Conservation (phyloP, 2,888 invertebrate species). For the Drosophila formosana region DNA sequence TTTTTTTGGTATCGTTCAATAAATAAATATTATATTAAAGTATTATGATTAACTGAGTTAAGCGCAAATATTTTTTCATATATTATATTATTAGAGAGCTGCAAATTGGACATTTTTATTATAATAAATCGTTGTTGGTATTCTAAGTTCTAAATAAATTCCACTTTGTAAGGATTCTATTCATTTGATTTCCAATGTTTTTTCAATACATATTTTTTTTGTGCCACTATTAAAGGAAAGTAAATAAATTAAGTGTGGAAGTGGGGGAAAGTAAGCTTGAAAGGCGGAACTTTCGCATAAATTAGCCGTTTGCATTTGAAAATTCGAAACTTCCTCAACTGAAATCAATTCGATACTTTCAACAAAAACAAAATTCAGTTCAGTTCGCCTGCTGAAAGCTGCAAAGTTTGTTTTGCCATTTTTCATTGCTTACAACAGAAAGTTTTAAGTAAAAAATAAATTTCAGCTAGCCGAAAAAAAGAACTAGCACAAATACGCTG, state of each 20-base stretch:
- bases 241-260: conserved; percentile 68
- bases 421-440: conserved; percentile 79
- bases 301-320: conserved; percentile 78
- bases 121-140: background rate
- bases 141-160: background rate
- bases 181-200: background rate
- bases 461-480: conserved; percentile 64
- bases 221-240: conserved; percentile 55
- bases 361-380: conserved; percentile 63
- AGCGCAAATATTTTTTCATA: background rate
- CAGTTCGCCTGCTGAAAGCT: conserved; percentile 64
- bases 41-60: background rate
- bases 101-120: background rate
- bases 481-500: conserved; percentile 48
- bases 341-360: conserved; percentile 77
- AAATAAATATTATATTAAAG: conserved; percentile 1
- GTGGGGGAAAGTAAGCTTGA: conserved; percentile 46
- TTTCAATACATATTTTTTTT: conserved; percentile 15
- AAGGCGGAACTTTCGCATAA: conserved; percentile 76
- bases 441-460: conserved; percentile 81
- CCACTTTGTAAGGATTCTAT: background rate
- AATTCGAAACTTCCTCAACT: conserved; percentile 69
- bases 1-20: background rate
- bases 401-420: conserved; percentile 78
- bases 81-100: background rate